phyloP scores from a whole-genome alignment of 2,113 vertebrate species.

The Mus spicilegus region DNA sequence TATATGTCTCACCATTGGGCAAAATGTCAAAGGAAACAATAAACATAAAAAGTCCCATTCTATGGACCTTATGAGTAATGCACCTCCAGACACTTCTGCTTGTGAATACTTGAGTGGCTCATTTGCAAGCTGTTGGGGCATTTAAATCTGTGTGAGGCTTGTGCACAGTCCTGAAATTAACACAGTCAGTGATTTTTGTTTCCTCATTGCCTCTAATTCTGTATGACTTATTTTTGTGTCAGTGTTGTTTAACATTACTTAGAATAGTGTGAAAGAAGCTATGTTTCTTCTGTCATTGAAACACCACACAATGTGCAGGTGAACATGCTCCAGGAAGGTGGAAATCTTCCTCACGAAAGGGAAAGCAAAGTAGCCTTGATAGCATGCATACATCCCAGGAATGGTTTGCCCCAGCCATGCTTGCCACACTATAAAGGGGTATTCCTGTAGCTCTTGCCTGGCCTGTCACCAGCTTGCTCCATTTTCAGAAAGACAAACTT shows the following conservation, averaged over 20 bases:
- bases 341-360: conserved; percentile 18
- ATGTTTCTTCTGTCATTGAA: conserved; percentile 11
- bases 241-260: conserved; percentile 34
- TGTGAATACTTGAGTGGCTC: conserved; percentile 24
- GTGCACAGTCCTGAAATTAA: conserved; percentile 46
- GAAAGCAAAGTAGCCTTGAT: neutral
- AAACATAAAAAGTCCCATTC: conserved; percentile 45
- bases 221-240: conserved; percentile 1
- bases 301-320: neutral
- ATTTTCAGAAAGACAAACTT: neutral
- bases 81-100: conserved; percentile 43
- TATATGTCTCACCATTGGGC: neutral
- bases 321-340: neutral
- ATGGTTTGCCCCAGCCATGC: neutral
- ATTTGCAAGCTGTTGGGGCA: conserved; percentile 72
- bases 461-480: neutral
- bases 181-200: conserved; percentile 9
- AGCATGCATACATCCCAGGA: neutral
- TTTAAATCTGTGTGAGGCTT: conserved; percentile 47
- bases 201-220: neutral
- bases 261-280: neutral
- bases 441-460: neutral
- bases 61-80: conserved; percentile 38
- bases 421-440: neutral
- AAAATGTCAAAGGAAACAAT: conserved; percentile 56